These are phyloP conservation scores for Patella depressa DNA, from an alignment of 2,888 invertebrate species.

Conservation along the genomic window DNA sequence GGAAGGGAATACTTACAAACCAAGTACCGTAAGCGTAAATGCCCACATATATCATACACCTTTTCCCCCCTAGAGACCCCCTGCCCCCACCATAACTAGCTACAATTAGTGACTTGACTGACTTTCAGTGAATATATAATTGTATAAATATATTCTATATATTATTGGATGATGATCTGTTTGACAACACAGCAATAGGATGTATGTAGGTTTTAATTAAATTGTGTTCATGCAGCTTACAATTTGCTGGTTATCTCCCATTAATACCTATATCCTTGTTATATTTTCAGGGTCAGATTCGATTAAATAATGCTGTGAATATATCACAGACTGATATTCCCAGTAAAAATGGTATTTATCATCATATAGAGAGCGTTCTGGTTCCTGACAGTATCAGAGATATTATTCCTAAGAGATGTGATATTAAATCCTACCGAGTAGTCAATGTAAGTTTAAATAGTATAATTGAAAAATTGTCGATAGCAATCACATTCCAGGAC, in stretches of 20 bases:
- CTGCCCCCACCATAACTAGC: too few species aligned
- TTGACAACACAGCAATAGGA: not conserved
- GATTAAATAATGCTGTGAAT: slow-evolving; percentile 46
- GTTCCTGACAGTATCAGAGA: slow-evolving; percentile 45
- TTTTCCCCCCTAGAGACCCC: too few species aligned
- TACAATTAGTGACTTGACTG: too few species aligned
- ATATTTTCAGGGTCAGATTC: slow-evolving; percentile 46
- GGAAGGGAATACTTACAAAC: too few species aligned
- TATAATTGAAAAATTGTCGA: not conserved
- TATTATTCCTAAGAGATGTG: slow-evolving; percentile 56
- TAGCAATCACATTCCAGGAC: not conserved
- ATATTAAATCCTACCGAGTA: slow-evolving; percentile 34
- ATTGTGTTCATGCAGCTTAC: not conserved
- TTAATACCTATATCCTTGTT: not conserved
- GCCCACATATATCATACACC: too few species aligned
- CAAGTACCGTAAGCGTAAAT: too few species aligned
- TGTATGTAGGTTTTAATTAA: not conserved
- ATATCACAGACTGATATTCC: slow-evolving; percentile 58
- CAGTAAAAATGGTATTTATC: slow-evolving; percentile 53
- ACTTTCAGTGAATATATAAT: too few species aligned
- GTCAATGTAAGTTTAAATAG: slow-evolving; percentile 37
- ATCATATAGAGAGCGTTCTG: slow-evolving; percentile 52
- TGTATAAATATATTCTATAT: too few species aligned
- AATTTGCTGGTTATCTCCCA: not conserved
- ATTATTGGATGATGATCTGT: not conserved